Evolutionary conservation across 2,797 vertebrate species (phyloP).

Genomic region (Galaxias olidus): DNA sequence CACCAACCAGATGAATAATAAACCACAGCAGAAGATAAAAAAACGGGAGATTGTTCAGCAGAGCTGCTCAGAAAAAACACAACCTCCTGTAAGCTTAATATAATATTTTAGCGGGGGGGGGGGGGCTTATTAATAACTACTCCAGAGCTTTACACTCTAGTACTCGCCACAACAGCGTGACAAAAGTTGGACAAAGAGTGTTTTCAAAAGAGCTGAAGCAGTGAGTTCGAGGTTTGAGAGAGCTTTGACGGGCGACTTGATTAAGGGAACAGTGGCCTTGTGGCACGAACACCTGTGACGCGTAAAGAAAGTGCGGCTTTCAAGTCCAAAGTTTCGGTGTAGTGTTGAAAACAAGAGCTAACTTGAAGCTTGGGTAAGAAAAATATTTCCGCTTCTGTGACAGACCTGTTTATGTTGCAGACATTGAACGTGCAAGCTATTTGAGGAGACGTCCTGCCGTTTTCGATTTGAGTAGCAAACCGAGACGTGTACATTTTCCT

Average conservation of each 20-base stretch:
- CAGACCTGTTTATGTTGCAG: constrained; percentile 29
- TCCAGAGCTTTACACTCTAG: constrained; percentile 39
- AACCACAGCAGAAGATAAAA: constrained; percentile 64
- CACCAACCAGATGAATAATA: constrained; percentile 65
- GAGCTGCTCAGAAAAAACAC: constrained; percentile 53
- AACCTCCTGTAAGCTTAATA: constrained; percentile 39
- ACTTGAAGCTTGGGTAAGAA: constrained; percentile 35
- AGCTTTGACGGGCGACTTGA: constrained; percentile 26
- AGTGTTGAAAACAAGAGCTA: constrained; percentile 25
- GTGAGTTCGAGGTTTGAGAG: constrained; percentile 10
- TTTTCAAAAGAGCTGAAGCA: constrained; percentile 4
- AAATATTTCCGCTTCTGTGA: constrained; percentile 44
- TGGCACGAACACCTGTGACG: constrained; percentile 42
- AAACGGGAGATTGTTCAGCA: constrained; percentile 52
- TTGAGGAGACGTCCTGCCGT: constrained; percentile 33
- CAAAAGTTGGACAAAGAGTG: constrained; percentile 24
- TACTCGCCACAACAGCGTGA: constrained; percentile 44
- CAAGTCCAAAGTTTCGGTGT: constrained; percentile 26
- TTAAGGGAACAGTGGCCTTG: constrained; percentile 32
- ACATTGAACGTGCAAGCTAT: constrained; percentile 25
- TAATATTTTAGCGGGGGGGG: constrained; percentile 52
- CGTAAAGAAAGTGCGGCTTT: constrained; percentile 28
- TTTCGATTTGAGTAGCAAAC: constrained; percentile 49
- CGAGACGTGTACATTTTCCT: constrained; percentile 43
- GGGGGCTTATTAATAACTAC: constrained; percentile 56